These are phyloP conservation scores for Brachycybe producta DNA, from an alignment of 2,888 invertebrate genomes.

Conservation along the genomic window DNA sequence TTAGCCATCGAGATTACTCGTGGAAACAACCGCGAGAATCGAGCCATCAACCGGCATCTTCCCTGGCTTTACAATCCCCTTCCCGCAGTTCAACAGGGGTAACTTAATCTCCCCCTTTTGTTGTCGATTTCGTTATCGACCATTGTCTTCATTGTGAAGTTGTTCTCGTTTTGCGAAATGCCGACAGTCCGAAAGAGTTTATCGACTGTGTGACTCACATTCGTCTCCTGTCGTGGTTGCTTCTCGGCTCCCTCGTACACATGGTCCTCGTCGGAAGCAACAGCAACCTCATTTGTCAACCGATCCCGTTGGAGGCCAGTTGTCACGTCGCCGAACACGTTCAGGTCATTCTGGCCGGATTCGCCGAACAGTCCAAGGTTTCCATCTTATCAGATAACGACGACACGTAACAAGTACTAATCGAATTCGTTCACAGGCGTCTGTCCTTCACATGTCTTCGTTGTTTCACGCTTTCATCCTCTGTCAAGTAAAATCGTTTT, in stretches of 20 bases:
- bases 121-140: neutral
- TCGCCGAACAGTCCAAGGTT: slow-evolving; percentile 83
- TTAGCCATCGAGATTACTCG: slow-evolving; percentile 84
- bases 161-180: neutral
- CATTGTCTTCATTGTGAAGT: neutral
- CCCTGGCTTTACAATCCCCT: slow-evolving; percentile 83
- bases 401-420: too few species aligned
- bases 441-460: slow-evolving; percentile 87
- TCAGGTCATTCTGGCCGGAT: slow-evolving; percentile 89
- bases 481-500: slow-evolving; percentile 57
- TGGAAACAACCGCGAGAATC: slow-evolving; percentile 65
- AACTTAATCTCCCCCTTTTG: slow-evolving; percentile 23
- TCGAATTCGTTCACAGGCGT: slow-evolving; percentile 42
- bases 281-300: slow-evolving; percentile 41
- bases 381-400: slow-evolving; percentile 9
- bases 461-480: slow-evolving; percentile 93
- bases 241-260: slow-evolving; percentile 87
- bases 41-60: slow-evolving; percentile 63
- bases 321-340: slow-evolving; percentile 95
- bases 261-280: slow-evolving; percentile 50
- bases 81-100: slow-evolving; percentile 69
- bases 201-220: slow-evolving; percentile 91
- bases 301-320: slow-evolving; percentile 89
- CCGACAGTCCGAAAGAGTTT: slow-evolving; percentile 71
- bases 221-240: slow-evolving; percentile 84